Evolutionary conservation across 1,140 invertebrate species (phyloP).

Genomic region (Protaetia brevitarsis): DNA sequence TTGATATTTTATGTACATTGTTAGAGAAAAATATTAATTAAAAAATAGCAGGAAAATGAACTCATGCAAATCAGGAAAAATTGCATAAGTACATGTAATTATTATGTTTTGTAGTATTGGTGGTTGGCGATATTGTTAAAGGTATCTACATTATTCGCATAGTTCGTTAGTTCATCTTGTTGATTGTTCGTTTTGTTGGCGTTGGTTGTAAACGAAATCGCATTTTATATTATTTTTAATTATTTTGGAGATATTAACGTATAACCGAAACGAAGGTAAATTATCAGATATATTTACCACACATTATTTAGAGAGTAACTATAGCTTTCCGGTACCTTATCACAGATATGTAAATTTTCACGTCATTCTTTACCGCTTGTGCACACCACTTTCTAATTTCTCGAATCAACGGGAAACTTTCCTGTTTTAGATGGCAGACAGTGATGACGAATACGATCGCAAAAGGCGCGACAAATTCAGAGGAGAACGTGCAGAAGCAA

Average conservation of each 20-base stretch:
- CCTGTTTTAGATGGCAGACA: constrained; percentile 77
- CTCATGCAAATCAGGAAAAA: too few species aligned
- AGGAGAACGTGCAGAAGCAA: constrained; percentile 78
- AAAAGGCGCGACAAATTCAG: constrained; percentile 86
- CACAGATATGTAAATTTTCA: background rate
- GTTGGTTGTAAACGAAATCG: background rate
- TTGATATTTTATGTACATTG: too few species aligned
- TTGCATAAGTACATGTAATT: too few species aligned
- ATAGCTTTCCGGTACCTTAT: background rate
- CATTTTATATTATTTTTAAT: background rate
- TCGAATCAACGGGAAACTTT: background rate
- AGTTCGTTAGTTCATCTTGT: too few species aligned
- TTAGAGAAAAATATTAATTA: too few species aligned
- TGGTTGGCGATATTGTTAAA: too few species aligned
- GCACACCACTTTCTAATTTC: constrained; percentile 10
- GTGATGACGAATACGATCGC: constrained; percentile 87
- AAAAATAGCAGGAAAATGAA: too few species aligned
- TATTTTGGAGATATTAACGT: background rate
- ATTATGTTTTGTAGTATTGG: too few species aligned
- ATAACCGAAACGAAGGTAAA: background rate
- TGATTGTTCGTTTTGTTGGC: background rate
- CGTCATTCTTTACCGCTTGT: background rate
- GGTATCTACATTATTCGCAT: too few species aligned
- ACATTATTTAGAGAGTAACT: background rate
- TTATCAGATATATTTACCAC: background rate